Evolutionary conservation across 2,113 vertebrate species (phyloP), one percentile per base, ranked within the genome.

Genomic region (Mesocricetus auratus): DNA sequence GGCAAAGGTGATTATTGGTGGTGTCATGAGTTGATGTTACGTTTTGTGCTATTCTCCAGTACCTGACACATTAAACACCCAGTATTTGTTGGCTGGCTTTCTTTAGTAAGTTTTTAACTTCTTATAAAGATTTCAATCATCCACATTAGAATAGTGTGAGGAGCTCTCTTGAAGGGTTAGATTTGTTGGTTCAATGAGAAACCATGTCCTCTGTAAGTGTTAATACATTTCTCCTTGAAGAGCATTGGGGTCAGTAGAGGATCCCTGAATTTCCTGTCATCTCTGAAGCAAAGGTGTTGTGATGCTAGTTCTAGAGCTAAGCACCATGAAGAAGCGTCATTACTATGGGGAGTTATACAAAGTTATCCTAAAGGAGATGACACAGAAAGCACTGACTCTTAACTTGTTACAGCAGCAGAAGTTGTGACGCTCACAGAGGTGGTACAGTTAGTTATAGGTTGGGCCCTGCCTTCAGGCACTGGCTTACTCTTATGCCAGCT

Each of bases 1-100:
- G 39, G 36, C 83, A 50, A n/a, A 96, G 36, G 60, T 79, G 33
- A 36, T 86, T 87, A 31, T 74, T 79, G 29, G 39, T 66, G 81
- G 71, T 47, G 78, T 94, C 36, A 4, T 22, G 68, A 73, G 47
- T 64, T 85, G 53, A 26, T 82, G 2, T 56, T 50, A 21, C 53
- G 17, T 83, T 73, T 3, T 45, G 31, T 17, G 42, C 39, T 16
- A 1, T 92, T 71, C 15, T n/a, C 39, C 22, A 45, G 66, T 24
- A 50, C 21, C 73, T 74, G 39, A 12, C 64, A 81, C 7, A 8
- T 79, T 69, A 85, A 71, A 33, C 31, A 50, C 56, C 77, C 29
- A 68, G 33, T 74, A 60, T 95, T 90, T 94, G 60, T 95, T 74
- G 56, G 82, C 62, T 83, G 64, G 79, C 71, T 93, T 83, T 58